phyloP scores from a whole-genome alignment of 1,140 invertebrate species.

The Paralvinella palmiformis region DNA sequence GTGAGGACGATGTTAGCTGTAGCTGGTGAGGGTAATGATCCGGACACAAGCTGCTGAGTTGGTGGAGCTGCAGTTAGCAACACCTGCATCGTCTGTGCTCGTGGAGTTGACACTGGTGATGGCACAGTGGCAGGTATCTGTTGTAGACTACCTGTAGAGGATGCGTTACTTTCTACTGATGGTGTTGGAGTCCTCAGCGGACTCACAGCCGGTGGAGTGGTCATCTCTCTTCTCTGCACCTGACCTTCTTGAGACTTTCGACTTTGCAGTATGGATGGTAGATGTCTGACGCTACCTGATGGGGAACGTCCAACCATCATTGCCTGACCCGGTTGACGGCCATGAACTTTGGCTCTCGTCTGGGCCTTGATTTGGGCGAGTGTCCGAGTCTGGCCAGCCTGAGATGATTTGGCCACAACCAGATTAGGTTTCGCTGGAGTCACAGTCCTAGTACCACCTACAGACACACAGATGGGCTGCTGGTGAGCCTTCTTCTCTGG shows the following conservation, averaged over 20 bases:
- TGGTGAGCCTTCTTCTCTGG: too few relatives aligned
- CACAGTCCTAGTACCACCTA: too few relatives aligned
- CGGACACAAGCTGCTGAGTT: not conserved
- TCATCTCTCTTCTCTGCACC: too few relatives aligned
- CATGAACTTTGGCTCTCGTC: constrained; percentile 29
- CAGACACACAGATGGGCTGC: too few relatives aligned
- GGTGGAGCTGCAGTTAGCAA: not conserved
- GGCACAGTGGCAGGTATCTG: not conserved
- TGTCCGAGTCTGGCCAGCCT: not conserved
- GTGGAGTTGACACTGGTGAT: not conserved
- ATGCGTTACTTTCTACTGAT: too few relatives aligned
- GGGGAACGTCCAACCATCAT: too few relatives aligned
- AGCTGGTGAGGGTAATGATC: too few relatives aligned
- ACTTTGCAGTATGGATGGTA: too few relatives aligned
- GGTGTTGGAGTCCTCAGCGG: too few relatives aligned
- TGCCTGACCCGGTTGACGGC: constrained; percentile 6
- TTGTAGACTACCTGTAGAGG: not conserved
- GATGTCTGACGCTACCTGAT: too few relatives aligned
- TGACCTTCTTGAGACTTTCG: not conserved
- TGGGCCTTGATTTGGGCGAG: constrained; percentile 25
- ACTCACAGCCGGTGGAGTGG: too few relatives aligned
- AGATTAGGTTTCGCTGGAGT: not conserved
- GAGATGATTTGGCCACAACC: not conserved
- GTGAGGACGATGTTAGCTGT: too few relatives aligned
- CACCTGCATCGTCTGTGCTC: not conserved